Evolutionary conservation across 2,888 invertebrate species (phyloP).

Genomic region (Prosapia bicincta): DNA sequence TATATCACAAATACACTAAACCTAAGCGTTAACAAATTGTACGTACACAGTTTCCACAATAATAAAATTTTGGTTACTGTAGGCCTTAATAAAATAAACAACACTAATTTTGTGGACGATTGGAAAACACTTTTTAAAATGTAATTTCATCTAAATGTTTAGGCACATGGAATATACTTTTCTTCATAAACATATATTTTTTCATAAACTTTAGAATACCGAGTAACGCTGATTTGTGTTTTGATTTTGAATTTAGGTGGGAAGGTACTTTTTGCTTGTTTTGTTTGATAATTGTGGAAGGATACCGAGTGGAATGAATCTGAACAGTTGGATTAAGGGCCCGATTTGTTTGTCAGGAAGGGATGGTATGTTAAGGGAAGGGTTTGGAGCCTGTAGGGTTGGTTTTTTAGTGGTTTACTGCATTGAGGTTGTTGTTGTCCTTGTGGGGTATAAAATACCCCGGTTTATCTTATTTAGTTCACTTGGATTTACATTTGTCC

Average conservation of each 20-base stretch:
- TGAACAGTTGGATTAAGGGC: constrained; percentile 38
- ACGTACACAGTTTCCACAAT: constrained; percentile 30
- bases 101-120: constrained; percentile 30
- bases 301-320: constrained; percentile 38
- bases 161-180: constrained; percentile 36
- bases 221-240: constrained; percentile 35
- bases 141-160: constrained; percentile 35
- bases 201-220: constrained; percentile 32
- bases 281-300: constrained; percentile 40
- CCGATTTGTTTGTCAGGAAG: constrained; percentile 38
- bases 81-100: constrained; percentile 32
- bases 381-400: constrained; percentile 40
- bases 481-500: constrained; percentile 31
- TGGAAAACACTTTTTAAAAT: constrained; percentile 33
- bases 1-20: constrained; percentile 38
- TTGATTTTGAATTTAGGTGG: constrained; percentile 34
- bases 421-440: constrained; percentile 29
- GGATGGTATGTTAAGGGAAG: constrained; percentile 37
- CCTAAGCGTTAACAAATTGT: constrained; percentile 24
- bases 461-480: constrained; percentile 5
- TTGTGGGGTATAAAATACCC: constrained; percentile 27
- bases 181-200: constrained; percentile 32
- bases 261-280: constrained; percentile 31
- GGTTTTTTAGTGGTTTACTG: constrained; percentile 33
- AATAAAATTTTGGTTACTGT: constrained; percentile 28